phyloP scores from a whole-genome alignment of 1,140 invertebrate genomes.

The Planococcus citri region DNA sequence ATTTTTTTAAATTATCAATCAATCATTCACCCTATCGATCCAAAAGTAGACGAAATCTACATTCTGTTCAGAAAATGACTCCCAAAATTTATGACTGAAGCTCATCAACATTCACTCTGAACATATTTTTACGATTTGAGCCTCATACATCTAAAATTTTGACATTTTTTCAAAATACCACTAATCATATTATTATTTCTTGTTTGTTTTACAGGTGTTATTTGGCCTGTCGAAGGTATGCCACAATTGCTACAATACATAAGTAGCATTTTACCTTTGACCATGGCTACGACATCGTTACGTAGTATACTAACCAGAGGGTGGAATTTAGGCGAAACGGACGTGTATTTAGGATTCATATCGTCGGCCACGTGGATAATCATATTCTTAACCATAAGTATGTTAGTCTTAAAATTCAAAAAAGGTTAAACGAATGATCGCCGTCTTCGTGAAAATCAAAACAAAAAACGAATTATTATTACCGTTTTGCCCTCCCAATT shows the following conservation, averaged over 20 bases:
- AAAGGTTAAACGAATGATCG: conserved; percentile 47
- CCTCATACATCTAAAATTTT: too few relatives aligned
- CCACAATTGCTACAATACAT: conserved; percentile 61
- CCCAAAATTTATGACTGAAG: too few relatives aligned
- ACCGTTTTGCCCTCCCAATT: not conserved
- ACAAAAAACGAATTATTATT: not conserved
- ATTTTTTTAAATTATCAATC: too few relatives aligned
- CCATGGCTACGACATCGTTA: conserved; percentile 83
- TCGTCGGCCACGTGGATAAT: conserved; percentile 73
- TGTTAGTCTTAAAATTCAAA: conserved; percentile 68
- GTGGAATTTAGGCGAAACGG: conserved; percentile 60
- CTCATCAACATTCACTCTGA: too few relatives aligned
- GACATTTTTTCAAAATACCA: not conserved
- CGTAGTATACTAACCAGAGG: conserved; percentile 76
- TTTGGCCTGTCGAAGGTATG: conserved; percentile 65
- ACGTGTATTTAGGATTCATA: conserved; percentile 76
- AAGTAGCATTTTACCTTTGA: conserved; percentile 70
- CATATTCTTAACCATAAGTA: conserved; percentile 63
- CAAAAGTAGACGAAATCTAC: too few relatives aligned
- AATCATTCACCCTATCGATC: too few relatives aligned
- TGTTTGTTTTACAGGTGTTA: conserved; percentile 42
- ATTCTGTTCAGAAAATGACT: too few relatives aligned
- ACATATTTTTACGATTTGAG: too few relatives aligned
- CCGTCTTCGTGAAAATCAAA: conserved; percentile 1
- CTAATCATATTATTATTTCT: not conserved